These are phyloP conservation scores for fruit fly (Drosophila melanogaster) DNA, from an alignment of 1,140 invertebrate genomes.

Conservation along the genomic window Release_6_plus_ISO1_MT NT_037436.4:7940501-7941000, in stretches of 20 bases:
- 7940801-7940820: constrained; percentile 81
- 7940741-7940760: constrained; percentile 67
- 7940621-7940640: constrained; percentile 22
- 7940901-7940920: constrained; percentile 59
- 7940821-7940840: constrained; percentile 78
- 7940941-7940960: constrained; percentile 30
- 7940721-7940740: constrained; percentile 60
- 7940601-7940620: constrained; percentile 5
- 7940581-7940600: constrained; percentile 33
- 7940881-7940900: constrained; percentile 69
- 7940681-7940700: constrained; percentile 45
- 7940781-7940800: constrained; percentile 44
- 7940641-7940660: constrained; percentile 64
- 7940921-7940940: neutral
- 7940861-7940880: constrained; percentile 8
- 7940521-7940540: constrained; percentile 39
- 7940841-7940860: constrained; percentile 13
- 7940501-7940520: constrained; percentile 32
- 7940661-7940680: constrained; percentile 10
- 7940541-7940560: constrained; percentile 42
- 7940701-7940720: constrained; percentile 64
- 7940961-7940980: constrained; percentile 37
- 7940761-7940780: constrained; percentile 17
- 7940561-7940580: constrained; percentile 16
- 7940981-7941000: constrained; percentile 56